Percentiles rank a stretch among this genome's conserved stretches.
Evolutionary conservation across 2,888 invertebrate genomes (phyloP).

Genomic region (Ectemnius cavifrons): DNA sequence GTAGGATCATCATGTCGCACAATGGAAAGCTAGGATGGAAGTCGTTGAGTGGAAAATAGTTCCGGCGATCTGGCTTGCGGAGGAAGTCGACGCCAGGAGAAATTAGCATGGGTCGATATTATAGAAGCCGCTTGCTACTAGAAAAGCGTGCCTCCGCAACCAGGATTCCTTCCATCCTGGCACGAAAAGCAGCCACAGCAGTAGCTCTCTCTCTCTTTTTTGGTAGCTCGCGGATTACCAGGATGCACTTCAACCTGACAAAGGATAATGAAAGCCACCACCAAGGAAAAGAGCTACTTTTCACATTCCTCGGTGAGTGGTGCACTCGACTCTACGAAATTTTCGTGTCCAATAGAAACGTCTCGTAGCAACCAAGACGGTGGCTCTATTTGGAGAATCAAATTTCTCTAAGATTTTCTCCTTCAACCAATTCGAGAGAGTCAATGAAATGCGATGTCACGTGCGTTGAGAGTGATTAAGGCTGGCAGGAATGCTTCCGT

Average conservation of each 20-base stretch:
- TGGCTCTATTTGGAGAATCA: too few species aligned
- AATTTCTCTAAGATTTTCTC: too few species aligned
- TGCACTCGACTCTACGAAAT: too few species aligned
- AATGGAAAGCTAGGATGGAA: background rate
- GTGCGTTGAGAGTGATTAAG: too few species aligned
- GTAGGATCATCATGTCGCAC: slow-evolving; percentile 26
- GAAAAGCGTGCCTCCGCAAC: background rate
- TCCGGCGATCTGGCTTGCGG: background rate
- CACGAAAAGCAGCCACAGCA: background rate
- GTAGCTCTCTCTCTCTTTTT: too few species aligned
- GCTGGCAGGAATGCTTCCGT: too few species aligned
- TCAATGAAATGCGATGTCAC: too few species aligned
- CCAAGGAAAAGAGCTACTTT: too few species aligned
- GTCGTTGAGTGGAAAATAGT: background rate
- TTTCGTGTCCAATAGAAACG: too few species aligned
- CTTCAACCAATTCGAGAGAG: too few species aligned
- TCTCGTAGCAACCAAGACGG: too few species aligned
- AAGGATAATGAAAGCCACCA: background rate
- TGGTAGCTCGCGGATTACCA: background rate
- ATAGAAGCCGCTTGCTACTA: background rate
- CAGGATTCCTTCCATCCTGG: background rate
- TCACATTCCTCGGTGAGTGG: too few species aligned
- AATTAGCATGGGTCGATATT: slow-evolving; percentile 6
- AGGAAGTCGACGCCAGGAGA: background rate
- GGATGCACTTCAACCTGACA: background rate